Conservation (phyloP, 2,113 vertebrate genomes). For the Ctenodactylus gundi region DNA sequence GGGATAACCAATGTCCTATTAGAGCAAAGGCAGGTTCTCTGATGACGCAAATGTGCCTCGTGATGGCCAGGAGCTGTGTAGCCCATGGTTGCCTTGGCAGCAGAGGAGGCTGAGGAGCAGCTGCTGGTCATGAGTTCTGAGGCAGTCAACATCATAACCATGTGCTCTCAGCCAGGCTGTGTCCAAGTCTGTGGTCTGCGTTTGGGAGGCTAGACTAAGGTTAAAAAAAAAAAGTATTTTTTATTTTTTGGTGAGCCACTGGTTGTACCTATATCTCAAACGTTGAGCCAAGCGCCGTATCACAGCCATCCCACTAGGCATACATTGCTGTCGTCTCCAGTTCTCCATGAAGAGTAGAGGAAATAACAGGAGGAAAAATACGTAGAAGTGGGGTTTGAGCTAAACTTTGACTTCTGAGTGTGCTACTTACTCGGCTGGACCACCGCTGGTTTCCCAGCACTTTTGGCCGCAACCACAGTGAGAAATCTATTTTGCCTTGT, state of each 20-base stretch:
- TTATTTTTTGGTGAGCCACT: not conserved
- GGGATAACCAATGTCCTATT: constrained; percentile 74
- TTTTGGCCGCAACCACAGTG: not conserved
- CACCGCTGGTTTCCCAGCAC: not conserved
- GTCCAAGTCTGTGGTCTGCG: not conserved
- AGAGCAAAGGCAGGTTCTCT: constrained; percentile 61
- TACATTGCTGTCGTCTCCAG: not conserved
- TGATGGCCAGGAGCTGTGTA: constrained; percentile 66
- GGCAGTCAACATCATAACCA: not conserved
- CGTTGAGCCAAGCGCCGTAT: not conserved
- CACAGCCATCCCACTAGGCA: not conserved
- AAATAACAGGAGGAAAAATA: not conserved
- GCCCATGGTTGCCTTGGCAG: not conserved
- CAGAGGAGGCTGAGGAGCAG: constrained; percentile 46
- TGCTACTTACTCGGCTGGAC: not conserved
- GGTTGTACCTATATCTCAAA: not conserved
- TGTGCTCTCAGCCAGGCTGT: not conserved
- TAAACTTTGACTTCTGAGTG: not conserved
- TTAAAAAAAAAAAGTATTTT: too few relatives aligned
- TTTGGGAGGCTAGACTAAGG: not conserved
- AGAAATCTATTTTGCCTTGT: not conserved
- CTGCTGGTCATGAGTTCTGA: not conserved
- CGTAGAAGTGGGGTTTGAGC: not conserved
- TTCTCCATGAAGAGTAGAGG: not conserved
- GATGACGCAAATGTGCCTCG: constrained; percentile 63